Evolutionary conservation across 1,140 invertebrate genomes (phyloP).

Genomic region (Drosophila burlai): DNA sequence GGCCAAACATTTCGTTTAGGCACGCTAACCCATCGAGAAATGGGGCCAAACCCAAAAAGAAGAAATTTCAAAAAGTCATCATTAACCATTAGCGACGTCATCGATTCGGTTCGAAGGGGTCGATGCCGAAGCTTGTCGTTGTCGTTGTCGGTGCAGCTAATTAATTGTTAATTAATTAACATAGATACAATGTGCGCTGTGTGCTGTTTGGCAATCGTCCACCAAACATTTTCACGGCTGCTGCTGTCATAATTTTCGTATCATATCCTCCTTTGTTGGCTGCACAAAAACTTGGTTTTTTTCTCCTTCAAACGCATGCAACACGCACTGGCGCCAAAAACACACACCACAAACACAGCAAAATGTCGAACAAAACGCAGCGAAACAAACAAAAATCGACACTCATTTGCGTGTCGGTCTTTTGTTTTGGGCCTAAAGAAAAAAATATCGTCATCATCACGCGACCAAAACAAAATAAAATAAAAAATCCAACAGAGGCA

Average conservation of each 20-base stretch:
- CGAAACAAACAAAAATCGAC: slow-evolving; percentile 34
- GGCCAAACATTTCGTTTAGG: slow-evolving; percentile 70
- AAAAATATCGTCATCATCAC: slow-evolving; percentile 38
- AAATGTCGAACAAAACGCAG: slow-evolving; percentile 54
- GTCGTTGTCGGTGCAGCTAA: slow-evolving; percentile 63
- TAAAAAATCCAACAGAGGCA: slow-evolving; percentile 14
- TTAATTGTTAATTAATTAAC: slow-evolving; percentile 84
- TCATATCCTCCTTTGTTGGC: slow-evolving; percentile 33
- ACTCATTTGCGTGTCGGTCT: slow-evolving; percentile 45
- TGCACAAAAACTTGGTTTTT: slow-evolving; percentile 55
- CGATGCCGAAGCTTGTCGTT: slow-evolving; percentile 25
- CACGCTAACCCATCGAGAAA: slow-evolving; percentile 69
- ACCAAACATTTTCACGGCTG: slow-evolving; percentile 74
- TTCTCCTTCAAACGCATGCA: slow-evolving; percentile 48
- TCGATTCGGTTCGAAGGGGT: slow-evolving; percentile 60
- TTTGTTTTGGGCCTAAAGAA: slow-evolving; percentile 22
- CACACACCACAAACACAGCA: slow-evolving; percentile 41
- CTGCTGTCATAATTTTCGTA: slow-evolving; percentile 59
- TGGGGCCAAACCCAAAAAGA: slow-evolving; percentile 68
- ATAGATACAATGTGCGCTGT: slow-evolving; percentile 69
- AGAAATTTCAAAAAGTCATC: slow-evolving; percentile 67
- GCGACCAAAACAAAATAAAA: slow-evolving; percentile 48
- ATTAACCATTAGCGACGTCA: slow-evolving; percentile 82
- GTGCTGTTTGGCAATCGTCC: slow-evolving; percentile 51
- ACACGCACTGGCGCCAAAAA: slow-evolving; percentile 66